Evolutionary conservation across 2,113 vertebrate genomes (phyloP).

Genomic region (Philantomba maxwellii): DNA sequence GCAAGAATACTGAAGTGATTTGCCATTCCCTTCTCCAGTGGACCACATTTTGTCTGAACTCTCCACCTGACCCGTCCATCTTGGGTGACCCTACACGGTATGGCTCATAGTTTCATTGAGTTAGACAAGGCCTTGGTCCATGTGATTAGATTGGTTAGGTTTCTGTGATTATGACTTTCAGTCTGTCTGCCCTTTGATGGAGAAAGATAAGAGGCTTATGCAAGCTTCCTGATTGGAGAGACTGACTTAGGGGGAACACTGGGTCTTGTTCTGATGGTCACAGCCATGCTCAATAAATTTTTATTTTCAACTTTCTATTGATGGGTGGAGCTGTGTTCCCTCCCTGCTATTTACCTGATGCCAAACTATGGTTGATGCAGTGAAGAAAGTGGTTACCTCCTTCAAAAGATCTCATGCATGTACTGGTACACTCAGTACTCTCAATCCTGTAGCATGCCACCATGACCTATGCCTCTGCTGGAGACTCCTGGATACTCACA

Average conservation of each 20-base stretch:
- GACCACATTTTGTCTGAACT: background rate
- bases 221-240: background rate
- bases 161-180: background rate
- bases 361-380: background rate
- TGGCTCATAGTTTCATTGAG: background rate
- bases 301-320: background rate
- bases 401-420: background rate
- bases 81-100: background rate
- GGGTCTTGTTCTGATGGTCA: background rate
- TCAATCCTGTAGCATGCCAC: background rate
- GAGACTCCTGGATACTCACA: background rate
- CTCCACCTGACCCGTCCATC: background rate
- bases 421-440: background rate
- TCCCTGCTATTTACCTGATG: background rate
- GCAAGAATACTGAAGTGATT: background rate
- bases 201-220: background rate
- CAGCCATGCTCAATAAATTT: background rate
- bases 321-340: background rate
- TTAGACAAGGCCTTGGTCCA: background rate
- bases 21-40: background rate
- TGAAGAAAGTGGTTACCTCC: background rate
- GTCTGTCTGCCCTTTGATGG: background rate
- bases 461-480: fast-evolving
- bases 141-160: background rate
- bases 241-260: background rate